Base-by-base conservation (phyloP, 2,888 invertebrate species). In the Mamestra brassicae region DNA sequence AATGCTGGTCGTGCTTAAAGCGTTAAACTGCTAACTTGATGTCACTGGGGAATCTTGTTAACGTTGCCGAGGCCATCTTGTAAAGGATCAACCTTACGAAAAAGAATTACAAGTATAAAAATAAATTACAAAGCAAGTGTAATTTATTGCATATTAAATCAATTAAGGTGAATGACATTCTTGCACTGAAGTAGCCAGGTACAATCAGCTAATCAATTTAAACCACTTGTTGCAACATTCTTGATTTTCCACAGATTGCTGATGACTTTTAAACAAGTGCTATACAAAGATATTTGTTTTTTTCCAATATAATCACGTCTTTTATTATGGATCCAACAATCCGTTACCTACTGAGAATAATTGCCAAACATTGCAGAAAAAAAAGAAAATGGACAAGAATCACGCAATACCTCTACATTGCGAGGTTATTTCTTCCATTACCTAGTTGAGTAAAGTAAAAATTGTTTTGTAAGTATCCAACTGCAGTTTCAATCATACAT, bases 1-100 rank as follows among this genome's bases (percentile, higher is more conserved):
- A 81, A 85, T 80, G 85, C 69, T 65, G 78, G 79, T 88, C 84
- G 84, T 91, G 88, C 67, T 74, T 80, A 38, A 62, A 78, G 68
- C 69, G 74, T 78, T 84, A 75, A 66, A 76, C 57, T 66, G 74
- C 71, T 74, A 76, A 70, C 74, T 76, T 79, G 76, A 80, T 79
- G 85, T 81, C 82, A 77, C 76, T 76, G 68, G 67, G 78, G 70
- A 83, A 84, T 79, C 80, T 74, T 77, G 69, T 74, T 69, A 74
- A 72, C 58, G 66, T 64, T 13, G 42, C 34, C 76, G 52, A 78
- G 73, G 78, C 71, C 58, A 63, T 62, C 55, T 71, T 69, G 64
- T 74, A 64, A 74, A 78, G 74, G 69, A 74, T 38, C 72, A 74
- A 61, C 72, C 42, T 61, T 72, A 83, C 62, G 54, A 71, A 70